These are phyloP conservation scores for Sebastes diaconus DNA, from an alignment of 2,797 vertebrate species.

Conservation along the genomic window DNA sequence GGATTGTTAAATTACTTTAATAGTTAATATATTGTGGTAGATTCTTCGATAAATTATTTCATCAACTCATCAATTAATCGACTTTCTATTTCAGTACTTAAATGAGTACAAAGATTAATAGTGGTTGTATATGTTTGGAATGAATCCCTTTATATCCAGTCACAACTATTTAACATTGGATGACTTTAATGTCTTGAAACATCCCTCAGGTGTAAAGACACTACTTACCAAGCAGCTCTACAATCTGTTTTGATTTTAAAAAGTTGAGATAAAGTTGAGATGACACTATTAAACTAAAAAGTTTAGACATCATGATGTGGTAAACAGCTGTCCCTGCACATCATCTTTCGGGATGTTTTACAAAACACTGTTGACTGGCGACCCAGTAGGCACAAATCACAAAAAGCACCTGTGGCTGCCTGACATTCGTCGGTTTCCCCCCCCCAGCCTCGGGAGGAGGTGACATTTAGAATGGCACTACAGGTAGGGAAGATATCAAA, in stretches of 20 bases:
- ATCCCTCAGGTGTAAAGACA: background rate
- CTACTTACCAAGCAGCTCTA: background rate
- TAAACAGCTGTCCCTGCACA: background rate
- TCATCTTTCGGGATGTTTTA: background rate
- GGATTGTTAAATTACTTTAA: background rate
- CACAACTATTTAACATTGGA: background rate
- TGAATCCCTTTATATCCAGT: background rate
- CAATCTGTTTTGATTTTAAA: background rate
- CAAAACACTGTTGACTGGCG: slow-evolving; percentile 14
- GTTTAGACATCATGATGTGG: background rate
- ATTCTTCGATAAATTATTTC: background rate
- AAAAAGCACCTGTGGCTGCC: slow-evolving; percentile 60
- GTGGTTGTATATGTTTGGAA: background rate
- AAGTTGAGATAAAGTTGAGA: background rate
- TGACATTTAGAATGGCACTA: slow-evolving; percentile 69
- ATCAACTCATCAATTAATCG: background rate
- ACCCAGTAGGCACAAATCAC: slow-evolving; percentile 22
- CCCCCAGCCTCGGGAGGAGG: slow-evolving; percentile 16
- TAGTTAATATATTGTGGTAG: background rate
- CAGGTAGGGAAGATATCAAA: slow-evolving; percentile 66
- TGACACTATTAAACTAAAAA: background rate
- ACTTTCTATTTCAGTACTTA: background rate
- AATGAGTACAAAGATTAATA: background rate
- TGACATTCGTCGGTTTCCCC: slow-evolving; percentile 25
- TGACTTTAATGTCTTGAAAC: background rate